phyloP scores from a whole-genome alignment of 2,113 vertebrate genomes.

The Elephantulus edwardii region DNA sequence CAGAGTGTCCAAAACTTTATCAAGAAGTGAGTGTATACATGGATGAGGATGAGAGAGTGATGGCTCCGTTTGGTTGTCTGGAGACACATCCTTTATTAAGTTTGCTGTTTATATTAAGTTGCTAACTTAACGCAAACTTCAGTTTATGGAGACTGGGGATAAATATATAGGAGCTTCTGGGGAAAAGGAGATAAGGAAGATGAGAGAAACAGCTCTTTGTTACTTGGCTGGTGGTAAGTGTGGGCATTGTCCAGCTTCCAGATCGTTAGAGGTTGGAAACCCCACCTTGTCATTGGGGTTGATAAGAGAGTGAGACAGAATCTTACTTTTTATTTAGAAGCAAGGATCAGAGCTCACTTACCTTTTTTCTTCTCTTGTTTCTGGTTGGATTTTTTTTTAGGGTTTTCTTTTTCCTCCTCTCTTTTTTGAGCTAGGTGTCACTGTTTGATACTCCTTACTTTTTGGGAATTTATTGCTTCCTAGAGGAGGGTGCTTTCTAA shows the following conservation, averaged over 20 bases:
- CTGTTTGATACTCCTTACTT: background rate
- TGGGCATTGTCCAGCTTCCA: background rate
- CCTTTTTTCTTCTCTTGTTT: background rate
- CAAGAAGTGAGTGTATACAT: constrained; percentile 88
- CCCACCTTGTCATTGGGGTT: background rate
- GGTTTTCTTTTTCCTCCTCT: background rate
- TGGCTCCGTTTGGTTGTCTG: background rate
- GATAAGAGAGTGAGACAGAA: background rate
- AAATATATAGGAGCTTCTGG: background rate
- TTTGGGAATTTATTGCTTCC: background rate
- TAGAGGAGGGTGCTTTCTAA: background rate
- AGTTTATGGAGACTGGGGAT: background rate
- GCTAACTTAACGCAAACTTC: background rate
- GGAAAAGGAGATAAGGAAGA: background rate
- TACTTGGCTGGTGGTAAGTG: background rate
- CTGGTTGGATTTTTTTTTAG: background rate
- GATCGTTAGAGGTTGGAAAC: background rate
- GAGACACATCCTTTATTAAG: background rate
- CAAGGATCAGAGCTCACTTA: background rate
- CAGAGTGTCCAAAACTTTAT: constrained; percentile 92
- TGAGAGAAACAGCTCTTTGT: background rate
- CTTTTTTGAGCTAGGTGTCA: background rate
- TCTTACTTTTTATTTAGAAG: background rate
- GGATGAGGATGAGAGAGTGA: background rate
- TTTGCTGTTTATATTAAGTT: too few species aligned